Evolutionary conservation across 2,888 invertebrate species (phyloP).

Genomic region (Aleiodes alternator): DNA sequence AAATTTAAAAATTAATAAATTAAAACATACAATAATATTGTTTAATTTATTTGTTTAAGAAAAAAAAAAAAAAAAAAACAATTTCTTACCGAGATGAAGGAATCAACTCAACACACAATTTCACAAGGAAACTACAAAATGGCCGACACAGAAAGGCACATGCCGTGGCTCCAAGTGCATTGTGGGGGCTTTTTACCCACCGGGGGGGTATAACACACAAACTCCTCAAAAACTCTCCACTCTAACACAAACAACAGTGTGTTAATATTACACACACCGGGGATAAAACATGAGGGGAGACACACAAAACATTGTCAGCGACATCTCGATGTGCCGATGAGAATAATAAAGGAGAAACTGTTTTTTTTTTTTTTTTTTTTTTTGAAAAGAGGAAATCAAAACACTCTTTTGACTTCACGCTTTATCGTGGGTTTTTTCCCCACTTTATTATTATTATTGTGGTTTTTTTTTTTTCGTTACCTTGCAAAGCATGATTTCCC

Average conservation of each 20-base stretch:
- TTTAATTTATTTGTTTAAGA: constrained; percentile 37
- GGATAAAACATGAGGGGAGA: neutral
- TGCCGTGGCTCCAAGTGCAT: constrained; percentile 79
- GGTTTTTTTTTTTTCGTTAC: constrained; percentile 28
- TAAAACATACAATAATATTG: constrained; percentile 9
- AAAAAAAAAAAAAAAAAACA: too few relatives aligned
- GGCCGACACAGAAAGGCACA: constrained; percentile 82
- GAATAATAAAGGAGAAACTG: neutral
- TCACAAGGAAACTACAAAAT: constrained; percentile 83
- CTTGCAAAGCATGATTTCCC: neutral
- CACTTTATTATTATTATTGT: constrained; percentile 20
- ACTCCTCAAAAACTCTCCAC: too few relatives aligned
- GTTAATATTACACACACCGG: constrained; percentile 2
- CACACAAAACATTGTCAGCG: constrained; percentile 15
- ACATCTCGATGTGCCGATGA: constrained; percentile 37
- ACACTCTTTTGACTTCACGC: neutral
- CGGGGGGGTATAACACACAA: constrained; percentile 35
- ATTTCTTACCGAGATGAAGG: constrained; percentile 79
- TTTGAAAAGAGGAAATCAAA: neutral
- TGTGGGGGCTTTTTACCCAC: constrained; percentile 69
- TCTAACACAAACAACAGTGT: neutral
- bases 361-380: too few relatives aligned
- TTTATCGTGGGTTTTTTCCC: neutral
- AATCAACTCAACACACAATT: constrained; percentile 81
- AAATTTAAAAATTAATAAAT: neutral